A percentile compares a stretch with the other conserved stretches of the same genome.
Conservation (phyloP, 2,888 invertebrate genomes). For the Agrilus mali region DNA sequence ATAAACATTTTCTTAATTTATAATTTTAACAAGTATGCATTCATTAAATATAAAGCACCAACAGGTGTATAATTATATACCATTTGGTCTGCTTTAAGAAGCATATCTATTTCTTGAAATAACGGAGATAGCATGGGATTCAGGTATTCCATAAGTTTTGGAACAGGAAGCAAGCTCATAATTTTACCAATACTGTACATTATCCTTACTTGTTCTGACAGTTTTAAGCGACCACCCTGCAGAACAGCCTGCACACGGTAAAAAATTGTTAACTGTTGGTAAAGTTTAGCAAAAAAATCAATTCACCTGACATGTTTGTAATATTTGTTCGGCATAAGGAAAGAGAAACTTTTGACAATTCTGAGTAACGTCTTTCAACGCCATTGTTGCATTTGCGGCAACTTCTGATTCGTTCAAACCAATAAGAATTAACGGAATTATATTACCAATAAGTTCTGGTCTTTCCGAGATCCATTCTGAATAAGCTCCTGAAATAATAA, state of each 20-base stretch:
- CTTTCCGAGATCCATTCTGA: slow-evolving; percentile 74
- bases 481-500: slow-evolving; percentile 37
- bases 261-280: neutral
- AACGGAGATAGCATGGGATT: slow-evolving; percentile 56
- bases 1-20: slow-evolving; percentile 3
- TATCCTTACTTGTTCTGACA: slow-evolving; percentile 56
- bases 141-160: slow-evolving; percentile 53
- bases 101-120: slow-evolving; percentile 45
- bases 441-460: slow-evolving; percentile 50
- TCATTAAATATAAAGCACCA: neutral
- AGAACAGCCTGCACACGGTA: slow-evolving; percentile 33
- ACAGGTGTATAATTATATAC: slow-evolving; percentile 14
- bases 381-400: slow-evolving; percentile 72
- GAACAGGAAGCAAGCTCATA: slow-evolving; percentile 50
- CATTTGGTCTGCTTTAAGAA: slow-evolving; percentile 39
- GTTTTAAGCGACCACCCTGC: slow-evolving; percentile 42
- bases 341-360: slow-evolving; percentile 67
- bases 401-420: slow-evolving; percentile 54
- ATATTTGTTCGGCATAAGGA: slow-evolving; percentile 63
- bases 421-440: slow-evolving; percentile 54
- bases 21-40: neutral
- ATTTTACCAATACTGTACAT: slow-evolving; percentile 68
- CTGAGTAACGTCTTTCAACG: slow-evolving; percentile 74
- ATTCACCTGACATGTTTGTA: slow-evolving; percentile 52
- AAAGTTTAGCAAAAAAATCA: neutral